Conservation (phyloP, 2,888 invertebrate genomes). For the Drosophila mettleri region DNA sequence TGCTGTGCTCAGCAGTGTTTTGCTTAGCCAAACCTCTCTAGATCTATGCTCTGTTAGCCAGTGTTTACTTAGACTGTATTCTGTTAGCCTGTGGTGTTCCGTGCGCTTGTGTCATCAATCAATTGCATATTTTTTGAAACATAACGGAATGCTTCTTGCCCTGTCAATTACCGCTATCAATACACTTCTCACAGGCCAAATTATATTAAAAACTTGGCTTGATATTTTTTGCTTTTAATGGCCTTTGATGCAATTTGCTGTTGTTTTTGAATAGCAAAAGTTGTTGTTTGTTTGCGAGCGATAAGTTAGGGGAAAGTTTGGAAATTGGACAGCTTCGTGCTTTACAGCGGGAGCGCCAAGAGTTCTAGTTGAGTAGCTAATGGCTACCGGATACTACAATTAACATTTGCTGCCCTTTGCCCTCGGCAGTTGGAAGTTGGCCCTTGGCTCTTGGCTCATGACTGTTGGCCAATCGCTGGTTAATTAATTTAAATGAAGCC, state of each 20-base stretch:
- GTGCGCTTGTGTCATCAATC: slow-evolving; percentile 1
- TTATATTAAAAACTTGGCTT: neutral
- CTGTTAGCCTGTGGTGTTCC: neutral
- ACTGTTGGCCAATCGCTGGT: neutral
- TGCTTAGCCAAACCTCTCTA: too few relatives aligned
- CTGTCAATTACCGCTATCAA: slow-evolving; percentile 3
- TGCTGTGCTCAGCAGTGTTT: too few relatives aligned
- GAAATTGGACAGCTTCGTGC: neutral
- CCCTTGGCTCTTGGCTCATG: too few relatives aligned
- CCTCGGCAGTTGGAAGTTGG: neutral
- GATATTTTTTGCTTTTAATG: neutral
- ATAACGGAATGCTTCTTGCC: neutral
- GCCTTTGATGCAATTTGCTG: neutral
- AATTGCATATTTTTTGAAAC: slow-evolving; percentile 4
- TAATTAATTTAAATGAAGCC: slow-evolving; percentile 13
- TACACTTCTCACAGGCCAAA: neutral
- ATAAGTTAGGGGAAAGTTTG: neutral
- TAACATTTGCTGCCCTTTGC: neutral
- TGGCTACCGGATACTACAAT: neutral
- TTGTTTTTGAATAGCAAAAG: slow-evolving; percentile 1
- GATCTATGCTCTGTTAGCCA: neutral
- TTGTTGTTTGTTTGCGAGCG: neutral
- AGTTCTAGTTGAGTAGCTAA: neutral
- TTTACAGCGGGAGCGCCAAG: too few relatives aligned
- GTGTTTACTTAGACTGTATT: neutral